These are phyloP conservation scores for Kryphioiulus occultus DNA, from an alignment of 2,888 invertebrate species.

Conservation along the genomic window DNA sequence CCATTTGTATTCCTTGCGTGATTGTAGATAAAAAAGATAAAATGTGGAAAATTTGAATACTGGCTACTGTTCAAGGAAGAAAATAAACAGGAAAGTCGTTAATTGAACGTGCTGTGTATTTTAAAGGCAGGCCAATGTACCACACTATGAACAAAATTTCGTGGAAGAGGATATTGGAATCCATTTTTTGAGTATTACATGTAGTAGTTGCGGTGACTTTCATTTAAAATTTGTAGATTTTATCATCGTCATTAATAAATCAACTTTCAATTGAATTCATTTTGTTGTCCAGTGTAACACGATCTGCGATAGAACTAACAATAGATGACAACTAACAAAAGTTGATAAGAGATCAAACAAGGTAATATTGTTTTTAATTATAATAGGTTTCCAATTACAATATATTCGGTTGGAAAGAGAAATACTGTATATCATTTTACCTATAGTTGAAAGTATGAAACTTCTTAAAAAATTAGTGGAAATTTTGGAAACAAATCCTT, in stretches of 20 bases:
- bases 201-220: background rate
- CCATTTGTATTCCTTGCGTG: background rate
- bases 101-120: background rate
- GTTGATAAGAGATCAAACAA: too few relatives aligned
- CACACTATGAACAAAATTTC: background rate
- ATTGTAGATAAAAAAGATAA: background rate
- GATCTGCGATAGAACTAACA: too few relatives aligned
- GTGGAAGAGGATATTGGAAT: background rate
- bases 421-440: too few relatives aligned
- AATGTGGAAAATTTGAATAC: background rate
- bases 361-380: too few relatives aligned
- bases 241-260: background rate
- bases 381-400: too few relatives aligned
- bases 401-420: too few relatives aligned
- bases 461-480: too few relatives aligned
- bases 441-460: too few relatives aligned
- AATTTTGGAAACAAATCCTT: too few relatives aligned
- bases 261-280: background rate
- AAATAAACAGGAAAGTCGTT: constrained; percentile 9
- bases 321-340: too few relatives aligned
- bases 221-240: background rate
- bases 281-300: too few relatives aligned
- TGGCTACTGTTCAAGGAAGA: background rate
- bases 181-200: background rate
- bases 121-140: background rate